Evolutionary conservation across 2,888 invertebrate genomes (phyloP).

Genomic region (Malacosoma neustria): DNA sequence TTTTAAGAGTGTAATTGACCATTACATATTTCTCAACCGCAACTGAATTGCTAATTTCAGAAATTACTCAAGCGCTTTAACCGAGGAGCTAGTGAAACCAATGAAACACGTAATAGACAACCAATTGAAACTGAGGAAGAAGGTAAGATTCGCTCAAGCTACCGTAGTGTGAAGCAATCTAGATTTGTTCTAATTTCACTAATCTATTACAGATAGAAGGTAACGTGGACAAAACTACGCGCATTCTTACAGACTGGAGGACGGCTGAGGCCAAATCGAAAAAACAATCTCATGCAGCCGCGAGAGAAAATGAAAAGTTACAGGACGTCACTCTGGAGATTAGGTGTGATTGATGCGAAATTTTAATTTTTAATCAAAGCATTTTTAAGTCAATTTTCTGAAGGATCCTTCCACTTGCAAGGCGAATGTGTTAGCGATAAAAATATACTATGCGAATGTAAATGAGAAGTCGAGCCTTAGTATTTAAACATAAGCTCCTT

Average conservation of each 20-base stretch:
- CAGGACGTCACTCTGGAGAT: constrained; percentile 80
- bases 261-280: constrained; percentile 91
- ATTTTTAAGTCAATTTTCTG: too few species aligned
- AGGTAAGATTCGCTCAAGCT: constrained; percentile 48
- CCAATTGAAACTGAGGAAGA: constrained; percentile 82
- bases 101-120: constrained; percentile 82
- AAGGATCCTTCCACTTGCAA: constrained; percentile 53
- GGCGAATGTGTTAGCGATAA: constrained; percentile 37
- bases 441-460: neutral
- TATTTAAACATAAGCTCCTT: constrained; percentile 14
- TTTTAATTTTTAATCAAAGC: constrained; percentile 12
- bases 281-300: constrained; percentile 89
- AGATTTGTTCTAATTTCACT: constrained; percentile 4
- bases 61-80: constrained; percentile 83
- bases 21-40: constrained; percentile 2
- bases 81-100: constrained; percentile 93
- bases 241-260: constrained; percentile 88
- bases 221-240: constrained; percentile 89
- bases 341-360: constrained; percentile 41
- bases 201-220: constrained; percentile 75
- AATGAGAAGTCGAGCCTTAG: constrained; percentile 3
- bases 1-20: neutral
- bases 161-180: neutral
- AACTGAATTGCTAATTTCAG: constrained; percentile 53
- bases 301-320: constrained; percentile 92